Conservation (phyloP, 2,888 invertebrate genomes). For the Ophion obscuratus region DNA sequence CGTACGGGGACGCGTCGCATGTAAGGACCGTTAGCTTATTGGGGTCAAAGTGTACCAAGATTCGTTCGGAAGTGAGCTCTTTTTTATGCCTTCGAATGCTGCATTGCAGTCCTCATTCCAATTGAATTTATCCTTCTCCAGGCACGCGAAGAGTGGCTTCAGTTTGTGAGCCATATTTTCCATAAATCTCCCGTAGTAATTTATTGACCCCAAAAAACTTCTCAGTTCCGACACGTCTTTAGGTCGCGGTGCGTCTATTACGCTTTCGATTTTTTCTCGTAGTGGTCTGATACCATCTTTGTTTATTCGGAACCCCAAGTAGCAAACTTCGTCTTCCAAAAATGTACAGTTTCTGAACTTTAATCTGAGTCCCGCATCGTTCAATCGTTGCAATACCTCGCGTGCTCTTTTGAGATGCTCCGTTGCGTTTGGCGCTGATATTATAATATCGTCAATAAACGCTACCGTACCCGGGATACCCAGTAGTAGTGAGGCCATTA, state of each 20-base stretch:
- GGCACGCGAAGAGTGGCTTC: conserved; percentile 39
- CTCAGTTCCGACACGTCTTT: conserved; percentile 3
- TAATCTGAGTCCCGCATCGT: background rate
- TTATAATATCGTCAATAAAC: conserved; percentile 34
- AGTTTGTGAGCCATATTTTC: conserved; percentile 28
- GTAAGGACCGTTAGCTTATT: conserved; percentile 50
- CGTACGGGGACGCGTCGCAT: conserved; percentile 40
- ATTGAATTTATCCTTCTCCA: conserved; percentile 41
- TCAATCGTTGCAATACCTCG: conserved; percentile 33
- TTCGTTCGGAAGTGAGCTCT: conserved; percentile 35
- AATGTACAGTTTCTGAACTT: background rate
- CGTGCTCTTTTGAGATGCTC: conserved; percentile 7
- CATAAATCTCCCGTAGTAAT: too few species aligned
- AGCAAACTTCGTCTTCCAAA: conserved; percentile 7
- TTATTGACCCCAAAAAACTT: too few species aligned
- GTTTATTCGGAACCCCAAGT: conserved; percentile 19
- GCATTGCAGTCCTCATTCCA: conserved; percentile 38
- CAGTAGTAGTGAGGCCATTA: conserved; percentile 18
- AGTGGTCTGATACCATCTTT: conserved; percentile 5
- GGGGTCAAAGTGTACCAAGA: conserved; percentile 51
- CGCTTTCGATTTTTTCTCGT: background rate
- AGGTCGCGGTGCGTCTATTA: background rate
- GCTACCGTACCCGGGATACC: conserved; percentile 51
- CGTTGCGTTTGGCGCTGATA: conserved; percentile 6
- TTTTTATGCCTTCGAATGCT: conserved; percentile 41